Base-by-base conservation (phyloP, 1,140 invertebrate species). In the Pseudobourletiella spinata region DNA sequence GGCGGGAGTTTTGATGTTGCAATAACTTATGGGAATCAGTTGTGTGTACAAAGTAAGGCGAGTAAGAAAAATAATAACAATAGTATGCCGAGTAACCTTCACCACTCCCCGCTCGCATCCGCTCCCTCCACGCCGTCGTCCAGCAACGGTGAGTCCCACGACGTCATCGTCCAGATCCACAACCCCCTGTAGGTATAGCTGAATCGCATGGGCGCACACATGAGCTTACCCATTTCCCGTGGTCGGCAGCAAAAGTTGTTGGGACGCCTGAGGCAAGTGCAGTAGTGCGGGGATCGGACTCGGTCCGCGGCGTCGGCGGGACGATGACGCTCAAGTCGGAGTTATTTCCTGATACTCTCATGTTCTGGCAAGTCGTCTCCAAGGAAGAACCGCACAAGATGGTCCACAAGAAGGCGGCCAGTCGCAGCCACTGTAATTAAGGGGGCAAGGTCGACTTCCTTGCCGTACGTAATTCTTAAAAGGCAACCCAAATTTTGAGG, bases 1-100 rank as follows among this genome's bases (percentile, higher is more conserved):
- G 68, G 68, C 43, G 68, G 68, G 20, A 66, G 64, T 50, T 69
- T 69, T 44, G 68, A 69, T 35, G 68, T 69, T 18, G 68, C 68
- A n/a, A 63, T 69, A 26, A 69, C 62, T 35, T 69, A 59, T 57
- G 68, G 68, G 16, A 65, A 63, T 61, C 61, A 63, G 46, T 63
- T 63, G 54, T 63, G 25, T 63, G 61, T 63, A 44, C 52, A 44
- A 51, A 54, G 32, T 30, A 61, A 61, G 26, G 57, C 20, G 42
- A 57, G 20, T 30, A 2, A 4, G 2, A 8, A 24, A 22, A 56
- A 35, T 56, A 32, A 20, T 22, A 15, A 50, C 11, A 25, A 28
- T 30, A 66, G 62, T 60, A 56, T 59, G 58, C 64, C 60, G 26
- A n/a, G n/a, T n/a, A n/a, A n/a, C n/a, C n/a, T n/a, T n/a, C n/a